Evolutionary conservation across 2,113 vertebrate genomes (phyloP).

Genomic region (Vireo altiloquus): DNA sequence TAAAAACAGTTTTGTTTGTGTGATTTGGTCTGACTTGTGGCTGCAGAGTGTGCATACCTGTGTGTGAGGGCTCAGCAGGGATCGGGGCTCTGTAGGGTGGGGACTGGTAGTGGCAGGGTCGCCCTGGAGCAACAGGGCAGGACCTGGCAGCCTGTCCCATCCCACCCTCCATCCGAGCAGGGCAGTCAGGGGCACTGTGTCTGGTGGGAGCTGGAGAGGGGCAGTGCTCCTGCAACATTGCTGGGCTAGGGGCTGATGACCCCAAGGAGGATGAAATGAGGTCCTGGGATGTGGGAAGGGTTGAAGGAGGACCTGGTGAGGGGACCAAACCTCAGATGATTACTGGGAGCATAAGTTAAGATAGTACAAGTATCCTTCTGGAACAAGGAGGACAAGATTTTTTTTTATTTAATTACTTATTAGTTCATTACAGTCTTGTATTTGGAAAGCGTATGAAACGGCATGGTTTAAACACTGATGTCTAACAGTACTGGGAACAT

Average conservation of each 20-base stretch:
- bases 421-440: neutral
- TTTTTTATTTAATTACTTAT: neutral
- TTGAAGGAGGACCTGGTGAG: fast-evolving
- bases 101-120: fast-evolving
- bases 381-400: neutral
- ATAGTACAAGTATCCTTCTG: neutral
- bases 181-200: fast-evolving
- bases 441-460: neutral
- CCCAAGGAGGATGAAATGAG: neutral
- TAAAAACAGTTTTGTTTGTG: neutral
- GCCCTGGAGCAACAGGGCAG: neutral
- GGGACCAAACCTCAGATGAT: neutral
- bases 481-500: neutral
- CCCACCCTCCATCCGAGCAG: neutral
- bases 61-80: neutral
- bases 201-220: neutral
- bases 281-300: neutral
- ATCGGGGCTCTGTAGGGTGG: fast-evolving
- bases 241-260: neutral
- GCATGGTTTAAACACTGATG: neutral
- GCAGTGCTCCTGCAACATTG: neutral
- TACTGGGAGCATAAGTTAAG: neutral
- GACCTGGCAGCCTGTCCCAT: neutral
- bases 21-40: neutral
- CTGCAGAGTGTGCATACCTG: neutral